Evolutionary conservation across 2,113 vertebrate genomes (phyloP).

Genomic region (Engystomops pustulosus): DNA sequence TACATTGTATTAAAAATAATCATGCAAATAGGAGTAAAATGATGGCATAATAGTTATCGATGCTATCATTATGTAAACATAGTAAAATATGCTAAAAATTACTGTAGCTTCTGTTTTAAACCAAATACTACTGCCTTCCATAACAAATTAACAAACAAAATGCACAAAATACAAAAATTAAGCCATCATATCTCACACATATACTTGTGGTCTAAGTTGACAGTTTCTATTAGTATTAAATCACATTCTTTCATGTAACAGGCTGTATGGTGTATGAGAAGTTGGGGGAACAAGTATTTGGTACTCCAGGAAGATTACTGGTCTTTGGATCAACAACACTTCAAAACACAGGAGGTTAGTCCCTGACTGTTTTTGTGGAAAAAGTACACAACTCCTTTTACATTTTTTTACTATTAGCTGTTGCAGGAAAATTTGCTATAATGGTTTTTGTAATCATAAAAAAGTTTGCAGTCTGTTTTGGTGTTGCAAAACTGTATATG

Average conservation of each 20-base stretch:
- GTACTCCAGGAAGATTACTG: slow-evolving; percentile 75
- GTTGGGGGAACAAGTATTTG: slow-evolving; percentile 78
- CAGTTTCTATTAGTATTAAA: neutral
- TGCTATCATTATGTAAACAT: too few species aligned
- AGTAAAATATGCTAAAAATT: too few species aligned
- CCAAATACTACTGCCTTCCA: neutral
- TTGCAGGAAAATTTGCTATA: too few species aligned
- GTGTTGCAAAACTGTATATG: too few species aligned
- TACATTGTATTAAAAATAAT: neutral
- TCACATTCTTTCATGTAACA: slow-evolving; percentile 59
- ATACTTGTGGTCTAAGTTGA: neutral
- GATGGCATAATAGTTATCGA: too few species aligned
- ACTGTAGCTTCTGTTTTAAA: neutral
- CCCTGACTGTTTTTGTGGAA: too few species aligned
- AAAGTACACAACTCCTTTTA: neutral
- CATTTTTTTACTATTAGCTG: neutral
- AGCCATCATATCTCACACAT: neutral
- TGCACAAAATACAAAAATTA: neutral
- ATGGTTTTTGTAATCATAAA: too few species aligned
- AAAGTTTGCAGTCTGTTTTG: too few species aligned
- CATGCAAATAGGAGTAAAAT: too few species aligned
- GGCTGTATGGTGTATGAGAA: slow-evolving; percentile 83
- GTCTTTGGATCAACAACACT: slow-evolving; percentile 80
- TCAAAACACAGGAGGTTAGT: slow-evolving; percentile 80
- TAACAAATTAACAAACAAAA: neutral